Conservation (phyloP, 2,888 invertebrate species). For the Monochamus alternatus region DNA sequence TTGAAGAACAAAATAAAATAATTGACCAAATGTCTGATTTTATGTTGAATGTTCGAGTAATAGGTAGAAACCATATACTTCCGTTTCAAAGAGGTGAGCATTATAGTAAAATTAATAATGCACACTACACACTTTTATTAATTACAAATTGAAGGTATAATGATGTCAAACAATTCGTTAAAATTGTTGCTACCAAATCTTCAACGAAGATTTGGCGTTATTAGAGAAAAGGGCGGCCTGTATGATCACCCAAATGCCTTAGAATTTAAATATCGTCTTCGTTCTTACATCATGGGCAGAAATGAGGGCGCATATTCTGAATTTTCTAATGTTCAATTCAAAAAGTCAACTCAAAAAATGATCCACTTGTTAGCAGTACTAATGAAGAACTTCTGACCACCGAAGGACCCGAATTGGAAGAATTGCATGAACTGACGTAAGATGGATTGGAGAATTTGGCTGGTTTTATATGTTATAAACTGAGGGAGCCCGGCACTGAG, state of each 20-base stretch:
- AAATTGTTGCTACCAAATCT: constrained; percentile 2
- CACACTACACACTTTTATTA: too few relatives aligned
- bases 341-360: constrained; percentile 11
- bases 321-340: constrained; percentile 36
- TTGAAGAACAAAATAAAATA: constrained; percentile 21
- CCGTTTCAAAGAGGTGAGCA: constrained; percentile 30
- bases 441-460: constrained; percentile 45
- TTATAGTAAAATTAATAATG: too few relatives aligned
- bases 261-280: constrained; percentile 43
- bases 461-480: constrained; percentile 37
- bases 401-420: background rate
- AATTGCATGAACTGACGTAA: constrained; percentile 31
- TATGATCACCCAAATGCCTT: constrained; percentile 49
- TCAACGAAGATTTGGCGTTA: constrained; percentile 31
- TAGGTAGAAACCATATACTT: background rate
- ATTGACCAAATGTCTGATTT: constrained; percentile 7
- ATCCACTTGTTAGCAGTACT: background rate
- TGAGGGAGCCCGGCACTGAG: constrained; percentile 6
- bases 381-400: background rate
- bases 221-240: constrained; percentile 47
- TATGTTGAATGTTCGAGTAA: background rate
- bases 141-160: constrained; percentile 7
- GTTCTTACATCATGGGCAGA: constrained; percentile 43
- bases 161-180: constrained; percentile 14
- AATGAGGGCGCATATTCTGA: constrained; percentile 42